Evolutionary conservation across 2,113 vertebrate genomes (phyloP), one percentile per base, ranked within the genome.

Genomic region (Sander lucioperca): DNA sequence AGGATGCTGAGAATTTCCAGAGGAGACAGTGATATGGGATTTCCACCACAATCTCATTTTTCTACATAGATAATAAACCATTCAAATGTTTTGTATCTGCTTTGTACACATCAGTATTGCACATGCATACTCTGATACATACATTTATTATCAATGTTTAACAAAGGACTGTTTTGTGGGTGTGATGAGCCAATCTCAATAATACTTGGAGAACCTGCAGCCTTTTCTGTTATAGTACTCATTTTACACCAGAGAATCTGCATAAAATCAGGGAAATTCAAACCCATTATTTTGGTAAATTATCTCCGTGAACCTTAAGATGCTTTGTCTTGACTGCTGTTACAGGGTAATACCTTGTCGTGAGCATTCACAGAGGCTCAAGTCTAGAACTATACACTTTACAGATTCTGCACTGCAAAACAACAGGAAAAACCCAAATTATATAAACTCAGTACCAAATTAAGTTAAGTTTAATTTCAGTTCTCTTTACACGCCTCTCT

Each of bases 391-490:
- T 23, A 14, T 48, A 58, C 12, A 25, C 23, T 27, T 27, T 13
- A 56, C 53, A 23, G 11, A 19, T 58, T 39, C 39, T 43, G 9
- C 39, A 65, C 58, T 76, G 33, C 0, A 9, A 70, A 76, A 76
- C 25, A 57, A 45, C 33, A 23, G 18, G 36, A 56, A 23, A 16
- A 65, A 48, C 1, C 30, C 19, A 21, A 57, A 59, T 57, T 56
- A 72, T 15, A 21, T 62, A 69, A 68, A 19, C 33, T 12, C 36
- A 47, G 50, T 56, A 70, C 50, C 36, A 57, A 70, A 82, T 64
- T 56, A 15, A 45, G 14, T 58, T 67, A 43, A 5, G 3, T 43
- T 68, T 45, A 45, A 56, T 69, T 75, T 45, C 19, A 43, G 6
- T 63, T 83, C 58, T 50, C 21, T 43, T 43, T 15, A 62, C 36